Conservation (phyloP, 2,797 vertebrate genomes). For the Acropternis orthonyx region DNA sequence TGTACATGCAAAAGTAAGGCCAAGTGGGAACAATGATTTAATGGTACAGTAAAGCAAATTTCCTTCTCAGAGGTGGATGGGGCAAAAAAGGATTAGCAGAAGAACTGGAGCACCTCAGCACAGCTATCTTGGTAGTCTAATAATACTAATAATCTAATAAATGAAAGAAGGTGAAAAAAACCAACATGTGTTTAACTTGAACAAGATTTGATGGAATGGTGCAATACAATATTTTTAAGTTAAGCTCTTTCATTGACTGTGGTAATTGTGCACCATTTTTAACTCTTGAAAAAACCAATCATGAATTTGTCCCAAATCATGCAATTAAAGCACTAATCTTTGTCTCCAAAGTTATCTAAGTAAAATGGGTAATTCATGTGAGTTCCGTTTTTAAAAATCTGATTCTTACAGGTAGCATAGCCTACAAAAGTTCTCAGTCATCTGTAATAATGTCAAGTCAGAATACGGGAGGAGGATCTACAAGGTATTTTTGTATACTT, state of each 20-base stretch:
- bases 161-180: not conserved
- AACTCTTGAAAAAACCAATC: not conserved
- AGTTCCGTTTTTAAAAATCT: not conserved
- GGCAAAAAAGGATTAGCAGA: not conserved
- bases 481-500: slow-evolving; percentile 62
- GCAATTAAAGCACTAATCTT: not conserved
- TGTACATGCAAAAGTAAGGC: not conserved
- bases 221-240: not conserved
- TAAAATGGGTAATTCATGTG: not conserved
- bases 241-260: not conserved
- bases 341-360: not conserved
- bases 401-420: slow-evolving; percentile 63
- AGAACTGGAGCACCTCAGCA: not conserved
- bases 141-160: not conserved
- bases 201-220: not conserved
- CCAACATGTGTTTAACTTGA: not conserved
- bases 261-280: not conserved
- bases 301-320: not conserved
- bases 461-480: not conserved
- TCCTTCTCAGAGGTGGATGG: not conserved
- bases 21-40: not conserved
- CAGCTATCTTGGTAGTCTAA: not conserved
- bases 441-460: slow-evolving; percentile 8
- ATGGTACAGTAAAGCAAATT: not conserved
- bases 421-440: slow-evolving; percentile 42